Conservation (phyloP, 2,888 invertebrate genomes). For the Mythimna albipuncta region DNA sequence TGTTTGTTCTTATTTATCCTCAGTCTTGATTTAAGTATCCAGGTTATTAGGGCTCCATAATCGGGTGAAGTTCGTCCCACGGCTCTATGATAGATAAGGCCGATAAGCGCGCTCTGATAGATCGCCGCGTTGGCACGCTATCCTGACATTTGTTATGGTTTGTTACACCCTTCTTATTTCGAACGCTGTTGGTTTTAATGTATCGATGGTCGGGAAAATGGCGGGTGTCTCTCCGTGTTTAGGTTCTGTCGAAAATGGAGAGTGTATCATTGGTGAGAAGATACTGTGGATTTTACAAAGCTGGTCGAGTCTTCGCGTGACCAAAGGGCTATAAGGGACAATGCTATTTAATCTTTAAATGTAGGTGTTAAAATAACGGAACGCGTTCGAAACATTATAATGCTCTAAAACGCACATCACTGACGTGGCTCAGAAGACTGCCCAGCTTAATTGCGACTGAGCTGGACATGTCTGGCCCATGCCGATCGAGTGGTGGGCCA, state of each 20-base stretch:
- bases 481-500: too few relatives aligned
- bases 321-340: too few relatives aligned
- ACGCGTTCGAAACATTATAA: too few relatives aligned
- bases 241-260: not conserved
- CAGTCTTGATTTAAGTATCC: conserved; percentile 58
- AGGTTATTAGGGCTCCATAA: conserved; percentile 57
- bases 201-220: conserved; percentile 16
- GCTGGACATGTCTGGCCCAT: too few relatives aligned
- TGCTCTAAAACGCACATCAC: too few relatives aligned
- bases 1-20: conserved; percentile 17
- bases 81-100: conserved; percentile 64
- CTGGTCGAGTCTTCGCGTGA: too few relatives aligned
- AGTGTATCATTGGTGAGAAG: not conserved
- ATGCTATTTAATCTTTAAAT: too few relatives aligned
- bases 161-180: conserved; percentile 51
- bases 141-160: conserved; percentile 70
- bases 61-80: conserved; percentile 63
- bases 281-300: too few relatives aligned
- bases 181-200: conserved; percentile 30
- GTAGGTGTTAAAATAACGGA: too few relatives aligned
- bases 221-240: not conserved
- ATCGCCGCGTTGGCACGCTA: conserved; percentile 67
- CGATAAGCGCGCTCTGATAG: conserved; percentile 63
- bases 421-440: too few relatives aligned
- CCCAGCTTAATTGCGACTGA: too few relatives aligned